Evolutionary conservation across 2,113 vertebrate species (phyloP).

Genomic region (Ascaphus truei): DNA sequence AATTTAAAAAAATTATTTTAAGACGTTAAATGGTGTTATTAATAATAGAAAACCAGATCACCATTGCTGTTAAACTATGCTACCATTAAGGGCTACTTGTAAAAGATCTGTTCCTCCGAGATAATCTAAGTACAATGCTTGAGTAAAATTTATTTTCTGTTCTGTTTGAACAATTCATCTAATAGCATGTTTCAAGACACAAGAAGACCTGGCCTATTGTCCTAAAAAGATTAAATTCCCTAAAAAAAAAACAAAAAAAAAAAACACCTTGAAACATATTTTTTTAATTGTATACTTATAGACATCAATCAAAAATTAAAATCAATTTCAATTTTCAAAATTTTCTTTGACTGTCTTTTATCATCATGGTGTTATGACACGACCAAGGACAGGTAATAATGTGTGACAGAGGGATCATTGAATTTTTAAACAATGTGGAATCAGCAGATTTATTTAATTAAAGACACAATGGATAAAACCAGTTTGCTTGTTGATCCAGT

Average conservation of each 20-base stretch:
- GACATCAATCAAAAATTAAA: conserved; percentile 36
- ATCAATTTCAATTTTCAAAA: conserved; percentile 32
- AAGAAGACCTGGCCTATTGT: not conserved
- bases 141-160: not conserved
- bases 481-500: not conserved
- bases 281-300: conserved; percentile 14
- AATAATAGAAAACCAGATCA: too few species aligned
- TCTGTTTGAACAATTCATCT: not conserved
- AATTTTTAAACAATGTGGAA: conserved; percentile 29
- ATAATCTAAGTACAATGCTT: too few species aligned
- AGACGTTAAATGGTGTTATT: too few species aligned
- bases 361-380: conserved; percentile 1
- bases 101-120: too few species aligned
- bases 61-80: too few species aligned
- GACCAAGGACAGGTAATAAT: conserved; percentile 19
- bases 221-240: not conserved
- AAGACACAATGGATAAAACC: conserved; percentile 8
- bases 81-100: too few species aligned
- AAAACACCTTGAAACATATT: not conserved
- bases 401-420: conserved; percentile 29
- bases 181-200: not conserved
- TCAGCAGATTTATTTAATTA: conserved; percentile 38
- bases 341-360: conserved; percentile 28
- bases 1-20: too few species aligned
- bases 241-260: too few species aligned